Percentiles rank a stretch among this genome's conserved stretches.
Conservation (phyloP, 53 echinoderm and acorn worm species). For the Temnopleurus reevesii region DNA sequence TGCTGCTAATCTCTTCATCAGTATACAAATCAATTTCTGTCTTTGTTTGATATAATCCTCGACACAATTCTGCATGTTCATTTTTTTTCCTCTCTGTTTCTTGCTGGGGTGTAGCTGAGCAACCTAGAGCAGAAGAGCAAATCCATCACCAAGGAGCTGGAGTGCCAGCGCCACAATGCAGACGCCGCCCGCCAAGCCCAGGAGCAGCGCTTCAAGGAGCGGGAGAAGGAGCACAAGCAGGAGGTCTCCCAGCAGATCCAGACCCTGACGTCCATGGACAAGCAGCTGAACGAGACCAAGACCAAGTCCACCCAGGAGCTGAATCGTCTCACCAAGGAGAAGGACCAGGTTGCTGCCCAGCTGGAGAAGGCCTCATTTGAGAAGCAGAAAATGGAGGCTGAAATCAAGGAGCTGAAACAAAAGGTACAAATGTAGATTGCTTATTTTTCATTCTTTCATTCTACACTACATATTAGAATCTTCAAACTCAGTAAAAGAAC, state of each 20-base stretch:
- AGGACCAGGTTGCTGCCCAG: constrained; percentile 74
- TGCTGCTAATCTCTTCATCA: too few relatives aligned
- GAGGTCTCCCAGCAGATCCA: constrained; percentile 81
- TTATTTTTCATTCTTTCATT: too few relatives aligned
- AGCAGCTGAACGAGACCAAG: constrained; percentile 75
- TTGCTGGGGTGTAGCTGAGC: too few relatives aligned
- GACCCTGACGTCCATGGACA: constrained; percentile 68
- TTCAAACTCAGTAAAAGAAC: too few relatives aligned
- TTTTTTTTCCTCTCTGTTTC: not conserved
- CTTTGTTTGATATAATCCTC: too few relatives aligned
- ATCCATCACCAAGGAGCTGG: constrained; percentile 77
- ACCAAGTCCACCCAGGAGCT: constrained; percentile 79
- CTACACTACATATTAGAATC: too few relatives aligned
- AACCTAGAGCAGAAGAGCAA: constrained; percentile 81
- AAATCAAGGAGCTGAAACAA: constrained; percentile 72
- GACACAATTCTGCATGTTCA: not conserved
- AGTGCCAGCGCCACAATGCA: constrained; percentile 96
- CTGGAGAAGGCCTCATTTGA: constrained; percentile 72
- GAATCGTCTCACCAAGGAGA: constrained; percentile 69
- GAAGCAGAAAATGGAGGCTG: constrained; percentile 67
- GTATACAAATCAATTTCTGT: too few relatives aligned
- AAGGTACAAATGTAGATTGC: too few relatives aligned
- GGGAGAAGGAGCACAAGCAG: constrained; percentile 83
- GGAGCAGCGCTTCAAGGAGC: constrained; percentile 82
- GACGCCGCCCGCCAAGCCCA: constrained; percentile 80